Evolutionary conservation across 2,888 invertebrate species (phyloP).

Genomic region (Ichneumoninae sp.): DNA sequence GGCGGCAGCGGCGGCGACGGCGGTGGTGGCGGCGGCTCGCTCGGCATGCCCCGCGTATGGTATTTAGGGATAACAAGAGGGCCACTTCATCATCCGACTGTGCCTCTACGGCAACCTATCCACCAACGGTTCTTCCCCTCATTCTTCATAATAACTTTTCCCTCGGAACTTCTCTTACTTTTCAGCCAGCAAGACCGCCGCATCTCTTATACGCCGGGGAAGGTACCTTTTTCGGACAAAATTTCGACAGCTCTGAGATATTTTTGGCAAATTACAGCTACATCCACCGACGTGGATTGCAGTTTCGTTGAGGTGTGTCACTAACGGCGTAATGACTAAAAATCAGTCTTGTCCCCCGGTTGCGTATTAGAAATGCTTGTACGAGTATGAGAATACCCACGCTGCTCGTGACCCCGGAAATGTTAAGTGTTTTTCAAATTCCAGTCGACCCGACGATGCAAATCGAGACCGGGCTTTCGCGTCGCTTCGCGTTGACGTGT

Average conservation of each 20-base stretch:
- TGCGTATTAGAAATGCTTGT: conserved; percentile 1
- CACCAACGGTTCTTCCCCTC: conserved; percentile 41
- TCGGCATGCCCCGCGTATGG: conserved; percentile 72
- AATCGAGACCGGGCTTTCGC: conserved; percentile 58
- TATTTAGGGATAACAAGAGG: conserved; percentile 84
- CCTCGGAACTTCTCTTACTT: conserved; percentile 15
- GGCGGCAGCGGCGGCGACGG: conserved; percentile 36
- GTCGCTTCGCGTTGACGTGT: conserved; percentile 28
- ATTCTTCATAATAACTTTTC: conserved; percentile 44
- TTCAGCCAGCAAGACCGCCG: neutral
- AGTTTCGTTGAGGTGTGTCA: too few relatives aligned
- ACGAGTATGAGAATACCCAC: conserved; percentile 34
- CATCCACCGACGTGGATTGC: too few relatives aligned
- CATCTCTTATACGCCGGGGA: neutral
- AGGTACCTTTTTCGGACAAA: neutral
- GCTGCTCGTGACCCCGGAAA: conserved; percentile 60
- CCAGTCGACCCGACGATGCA: conserved; percentile 54
- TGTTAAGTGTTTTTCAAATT: conserved; percentile 35
- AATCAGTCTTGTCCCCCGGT: neutral
- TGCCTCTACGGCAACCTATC: conserved; percentile 47
- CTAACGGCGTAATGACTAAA: neutral
- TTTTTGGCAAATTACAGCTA: neutral
- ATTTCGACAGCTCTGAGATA: neutral
- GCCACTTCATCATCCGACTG: conserved; percentile 82
- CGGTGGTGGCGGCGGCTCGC: conserved; percentile 32